Evolutionary conservation across 2,797 vertebrate species (phyloP).

Genomic region (Chelon labrosus): DNA sequence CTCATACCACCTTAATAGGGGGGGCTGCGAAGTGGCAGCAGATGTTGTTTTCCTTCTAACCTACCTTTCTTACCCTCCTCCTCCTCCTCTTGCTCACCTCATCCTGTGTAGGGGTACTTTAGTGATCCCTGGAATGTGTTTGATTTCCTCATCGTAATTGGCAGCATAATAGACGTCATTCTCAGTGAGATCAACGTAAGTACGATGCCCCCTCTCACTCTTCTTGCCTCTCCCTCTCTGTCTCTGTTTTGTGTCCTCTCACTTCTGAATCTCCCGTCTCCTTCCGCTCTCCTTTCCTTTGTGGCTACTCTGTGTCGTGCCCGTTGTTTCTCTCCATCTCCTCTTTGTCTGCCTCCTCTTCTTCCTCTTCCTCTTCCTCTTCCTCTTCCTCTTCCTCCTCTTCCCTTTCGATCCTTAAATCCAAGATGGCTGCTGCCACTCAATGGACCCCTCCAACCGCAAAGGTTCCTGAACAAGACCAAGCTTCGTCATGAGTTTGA

Average conservation of each 20-base stretch:
- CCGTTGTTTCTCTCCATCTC: constrained; percentile 53
- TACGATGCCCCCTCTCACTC: constrained; percentile 83
- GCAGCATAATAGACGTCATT: constrained; percentile 99
- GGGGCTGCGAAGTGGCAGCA: constrained; percentile 69
- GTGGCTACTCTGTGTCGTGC: constrained; percentile 57
- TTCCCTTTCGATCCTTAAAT: constrained; percentile 63
- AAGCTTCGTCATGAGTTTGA: constrained; percentile 57
- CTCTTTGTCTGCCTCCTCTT: constrained; percentile 15
- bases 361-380: not conserved
- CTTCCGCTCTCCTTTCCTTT: constrained; percentile 47
- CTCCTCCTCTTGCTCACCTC: constrained; percentile 89
- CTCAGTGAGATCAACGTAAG: constrained; percentile 99
- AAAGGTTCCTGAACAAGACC: constrained; percentile 48
- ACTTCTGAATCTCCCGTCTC: constrained; percentile 52
- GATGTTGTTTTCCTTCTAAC: constrained; percentile 86
- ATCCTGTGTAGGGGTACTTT: constrained; percentile 99
- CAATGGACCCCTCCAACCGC: constrained; percentile 30
- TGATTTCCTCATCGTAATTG: constrained; percentile 99
- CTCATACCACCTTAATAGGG: constrained; percentile 67
- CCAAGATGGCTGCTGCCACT: constrained; percentile 78
- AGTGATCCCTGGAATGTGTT: constrained; percentile 99
- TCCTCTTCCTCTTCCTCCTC: constrained; percentile 24
- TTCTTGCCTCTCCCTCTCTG: constrained; percentile 53
- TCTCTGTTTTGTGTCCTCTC: constrained; percentile 54
- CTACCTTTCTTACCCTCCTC: constrained; percentile 87